Base-by-base conservation (phyloP, 2,888 invertebrate genomes). In the Sesamia inferens region DNA sequence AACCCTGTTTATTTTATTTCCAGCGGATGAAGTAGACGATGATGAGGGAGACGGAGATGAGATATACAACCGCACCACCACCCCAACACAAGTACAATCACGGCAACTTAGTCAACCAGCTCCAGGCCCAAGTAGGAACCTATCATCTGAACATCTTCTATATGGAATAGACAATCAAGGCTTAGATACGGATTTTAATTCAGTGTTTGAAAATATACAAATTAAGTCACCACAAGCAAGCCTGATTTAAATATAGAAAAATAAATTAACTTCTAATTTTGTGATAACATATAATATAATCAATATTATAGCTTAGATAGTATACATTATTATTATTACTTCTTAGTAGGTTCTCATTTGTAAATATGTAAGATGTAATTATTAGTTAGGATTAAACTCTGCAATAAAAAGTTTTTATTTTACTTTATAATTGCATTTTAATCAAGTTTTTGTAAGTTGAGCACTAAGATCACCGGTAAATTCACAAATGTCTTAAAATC, bases 121-220 rank as follows among this genome's bases (percentile, higher is more conserved):
- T 14, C 91, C 95, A 47, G 95, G 96, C 3, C 96, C 96, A 5
- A 96, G 96, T 81, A 91, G 96, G 71, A 95, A 95, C 75, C 89
- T 85, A 59, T 95, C 96, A 63, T 95, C 96, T 24, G 96, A 96
- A 82, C 96, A 96, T 78, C 91, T 96, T 4, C 85, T 96, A 13
- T 96, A 95, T 89, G 97, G 97, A 76, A 96, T 97, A 79, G 97
- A 97, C 79, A 97, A 97, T 86, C 94, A 96, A 82, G 97, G 97
- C 51, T 90, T 97, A 82, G 97, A 97, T 71, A 97, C 97, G 10
- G 97, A 97, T 87, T 97, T 97, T 84, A 97, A 97, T 88, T 96
- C 96, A 76, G 97, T 97, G 1, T 97, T 97, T 88, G 96, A 96
- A 88, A 97, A 97, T 87, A 97, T 97, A 89, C 97, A 97, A 89